Evolutionary conservation across 2,797 vertebrate species (phyloP).

Genomic region (Pampus argenteus): DNA sequence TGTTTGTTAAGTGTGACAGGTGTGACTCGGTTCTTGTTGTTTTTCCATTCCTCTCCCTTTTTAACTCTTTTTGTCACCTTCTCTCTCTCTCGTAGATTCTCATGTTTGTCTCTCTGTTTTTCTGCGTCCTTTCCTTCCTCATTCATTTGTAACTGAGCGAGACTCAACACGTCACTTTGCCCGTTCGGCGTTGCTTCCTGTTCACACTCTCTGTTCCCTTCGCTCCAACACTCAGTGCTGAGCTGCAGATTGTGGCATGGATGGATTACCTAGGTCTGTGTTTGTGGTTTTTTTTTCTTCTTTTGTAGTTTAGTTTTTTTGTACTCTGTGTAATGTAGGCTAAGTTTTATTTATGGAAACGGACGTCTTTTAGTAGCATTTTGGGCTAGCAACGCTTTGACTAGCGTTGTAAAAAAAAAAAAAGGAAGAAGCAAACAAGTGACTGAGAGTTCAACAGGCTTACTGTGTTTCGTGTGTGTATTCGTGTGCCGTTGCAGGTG

Average conservation of each 20-base stretch:
- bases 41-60: conserved; percentile 16
- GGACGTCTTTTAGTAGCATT: conserved; percentile 1
- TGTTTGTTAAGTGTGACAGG: conserved; percentile 11
- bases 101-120: conserved; percentile 4
- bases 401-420: conserved; percentile 42
- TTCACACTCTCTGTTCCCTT: conserved; percentile 55
- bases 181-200: conserved; percentile 66
- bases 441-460: background rate
- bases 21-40: background rate
- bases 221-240: conserved; percentile 21
- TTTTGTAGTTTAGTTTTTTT: background rate
- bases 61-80: conserved; percentile 1
- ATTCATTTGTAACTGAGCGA: conserved; percentile 63
- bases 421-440: conserved; percentile 57
- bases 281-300: conserved; percentile 12
- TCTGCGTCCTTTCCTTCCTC: conserved; percentile 73
- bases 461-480: background rate
- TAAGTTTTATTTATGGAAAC: background rate
- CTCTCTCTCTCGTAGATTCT: background rate
- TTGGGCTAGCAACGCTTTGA: background rate
- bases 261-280: conserved; percentile 26
- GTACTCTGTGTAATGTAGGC: background rate
- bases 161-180: conserved; percentile 67
- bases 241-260: conserved; percentile 23
- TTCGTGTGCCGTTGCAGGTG: conserved; percentile 65